Base-by-base conservation (phyloP, 2,888 invertebrate species). In the Macroteleia sp. region DNA sequence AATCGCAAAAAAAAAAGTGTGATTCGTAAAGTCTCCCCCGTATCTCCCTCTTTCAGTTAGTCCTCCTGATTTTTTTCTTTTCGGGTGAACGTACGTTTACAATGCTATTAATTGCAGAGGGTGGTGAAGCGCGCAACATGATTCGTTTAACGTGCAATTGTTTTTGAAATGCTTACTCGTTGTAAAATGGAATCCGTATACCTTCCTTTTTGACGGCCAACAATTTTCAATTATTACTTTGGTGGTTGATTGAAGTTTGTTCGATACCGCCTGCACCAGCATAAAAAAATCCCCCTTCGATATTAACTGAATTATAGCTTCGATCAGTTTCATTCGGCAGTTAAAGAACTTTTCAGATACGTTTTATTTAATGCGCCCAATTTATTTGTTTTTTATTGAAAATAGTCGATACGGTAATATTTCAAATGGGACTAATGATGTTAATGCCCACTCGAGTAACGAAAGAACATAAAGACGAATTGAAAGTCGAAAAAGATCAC, bases 61-160 rank as follows among this genome's bases (percentile, higher is more conserved):
- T n/a, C n/a, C n/a, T n/a, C n/a, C n/a, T n/a, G n/a, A n/a, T n/a
- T 3, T 48, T 34, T 19, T 42, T 28, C 22, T 34, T 59, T 34
- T 22, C 12, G 16, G 22, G 20, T 8, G 48, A 57, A 12, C 57
- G 56, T 66, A 59, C 66, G 32, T 54, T 52, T 66, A 44, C 66
- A 74, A 66, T 59, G 64, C 66, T 50, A 59, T 74, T 74, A 66
- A 74, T 74, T 74, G 57, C 56, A 19, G 25, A 41, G 57, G 42
- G 28, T 48, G 57, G 39, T 22, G 56, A 62, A 73, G 56, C 62
- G 54, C 56, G 16, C 73, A 59, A 64, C 73, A 36, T 66, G 57
- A 73, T 73, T 73, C 64, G 64, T 73, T 73, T 73, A 73, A 50
- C 59, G 48, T 44, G 52, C 66, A 34, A 74, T 74, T 74, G 74